Base-by-base conservation (phyloP, 1,140 invertebrate species). In the Trichoplusia ni region DNA sequence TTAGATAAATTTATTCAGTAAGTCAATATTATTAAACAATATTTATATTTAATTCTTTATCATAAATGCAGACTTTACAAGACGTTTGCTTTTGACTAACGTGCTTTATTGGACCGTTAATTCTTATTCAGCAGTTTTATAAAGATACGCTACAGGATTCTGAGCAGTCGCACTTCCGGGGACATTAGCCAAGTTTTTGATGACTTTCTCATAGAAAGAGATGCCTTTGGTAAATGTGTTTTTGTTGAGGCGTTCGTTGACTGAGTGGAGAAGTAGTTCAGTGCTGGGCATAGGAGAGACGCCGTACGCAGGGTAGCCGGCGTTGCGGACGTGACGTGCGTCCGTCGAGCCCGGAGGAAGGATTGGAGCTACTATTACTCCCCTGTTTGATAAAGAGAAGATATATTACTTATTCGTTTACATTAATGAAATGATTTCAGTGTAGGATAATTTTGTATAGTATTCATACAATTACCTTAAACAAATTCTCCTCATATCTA, bases 341-440 rank as follows among this genome's bases (percentile, higher is more conserved):
- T 81, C 78, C 9, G 73, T 74, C 4, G 78, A 71, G 1, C 75
- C 78, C 0, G 78, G 69, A 1, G 71, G 69, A 2, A 77, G 49
- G 1, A 66, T 16, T 0, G 75, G 66, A 0, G 64, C 0, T 18
- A 49, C 6, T 49, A 1, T 1, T 0, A 31, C 11, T 8, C 8
- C 8, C 9, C 46, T 49, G 46, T 49, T 16, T 7, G 6, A 29
- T 0, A 47, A 29, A 29, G 16, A 46, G 6, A 2, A 2, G n/a
- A n/a, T n/a, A n/a, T n/a, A n/a, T n/a, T n/a, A n/a, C n/a, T n/a
- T n/a, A n/a, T n/a, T n/a, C n/a, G n/a, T n/a, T n/a, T n/a, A n/a
- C n/a, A n/a, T n/a, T n/a, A n/a, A n/a, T n/a, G n/a, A n/a, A n/a
- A n/a, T n/a, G n/a, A n/a, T n/a, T n/a, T n/a, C n/a, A n/a, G n/a